Evolutionary conservation across 2,797 vertebrate species (phyloP).

Genomic region (Tragopan temminckii): DNA sequence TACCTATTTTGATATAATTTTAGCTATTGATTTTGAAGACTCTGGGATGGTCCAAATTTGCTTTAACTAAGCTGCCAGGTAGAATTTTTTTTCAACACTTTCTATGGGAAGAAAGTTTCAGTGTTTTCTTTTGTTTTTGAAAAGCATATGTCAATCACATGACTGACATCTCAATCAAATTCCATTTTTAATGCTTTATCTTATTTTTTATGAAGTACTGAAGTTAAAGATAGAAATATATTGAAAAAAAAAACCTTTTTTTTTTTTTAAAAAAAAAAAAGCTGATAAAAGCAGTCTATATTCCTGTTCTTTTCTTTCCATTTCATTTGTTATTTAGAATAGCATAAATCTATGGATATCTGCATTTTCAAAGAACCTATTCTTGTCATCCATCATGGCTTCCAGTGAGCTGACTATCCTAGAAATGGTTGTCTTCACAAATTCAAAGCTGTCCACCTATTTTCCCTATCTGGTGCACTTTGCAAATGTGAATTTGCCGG

Average conservation of each 20-base stretch:
- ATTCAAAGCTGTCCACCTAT: not conserved
- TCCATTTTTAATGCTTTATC: not conserved
- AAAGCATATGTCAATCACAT: not conserved
- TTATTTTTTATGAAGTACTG: not conserved
- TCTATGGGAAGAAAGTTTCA: not conserved
- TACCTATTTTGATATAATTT: not conserved
- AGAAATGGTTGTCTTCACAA: not conserved
- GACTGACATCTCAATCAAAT: not conserved
- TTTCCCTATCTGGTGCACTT: not conserved
- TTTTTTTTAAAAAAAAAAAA: not conserved
- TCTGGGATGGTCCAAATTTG: not conserved
- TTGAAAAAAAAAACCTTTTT: accelerated
- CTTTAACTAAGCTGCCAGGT: not conserved
- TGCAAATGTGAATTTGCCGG: not conserved
- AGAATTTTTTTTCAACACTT: not conserved
- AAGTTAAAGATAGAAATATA: not conserved
- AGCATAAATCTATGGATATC: not conserved
- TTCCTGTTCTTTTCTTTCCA: not conserved
- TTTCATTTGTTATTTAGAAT: not conserved
- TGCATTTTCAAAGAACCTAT: not conserved
- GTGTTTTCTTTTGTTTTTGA: not conserved
- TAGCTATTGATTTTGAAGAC: not conserved
- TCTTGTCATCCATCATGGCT: not conserved
- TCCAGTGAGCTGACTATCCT: not conserved
- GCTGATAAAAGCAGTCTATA: not conserved